These are phyloP conservation scores for Acyrthosiphon pisum DNA, from an alignment of 1,140 invertebrate genomes.

Conservation along the genomic window DNA sequence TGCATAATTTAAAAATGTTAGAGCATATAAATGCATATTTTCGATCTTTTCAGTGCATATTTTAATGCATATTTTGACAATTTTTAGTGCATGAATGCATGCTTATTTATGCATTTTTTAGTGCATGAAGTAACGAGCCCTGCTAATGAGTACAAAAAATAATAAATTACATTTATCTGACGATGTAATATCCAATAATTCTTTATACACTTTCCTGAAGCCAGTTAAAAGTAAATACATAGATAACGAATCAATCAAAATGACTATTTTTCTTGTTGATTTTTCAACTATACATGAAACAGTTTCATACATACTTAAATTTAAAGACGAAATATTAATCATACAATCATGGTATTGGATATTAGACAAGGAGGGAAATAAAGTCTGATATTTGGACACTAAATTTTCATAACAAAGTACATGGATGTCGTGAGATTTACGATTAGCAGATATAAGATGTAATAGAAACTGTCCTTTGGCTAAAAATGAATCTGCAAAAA, in stretches of 20 bases:
- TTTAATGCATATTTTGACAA: too few species aligned
- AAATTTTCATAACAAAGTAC: conserved; percentile 41
- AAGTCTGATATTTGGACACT: conserved; percentile 23
- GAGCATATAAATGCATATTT: too few species aligned
- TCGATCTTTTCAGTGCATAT: too few species aligned
- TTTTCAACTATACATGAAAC: neutral
- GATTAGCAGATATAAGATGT: conserved; percentile 33
- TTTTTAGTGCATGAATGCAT: too few species aligned
- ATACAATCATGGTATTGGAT: conserved; percentile 47
- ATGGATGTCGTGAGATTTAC: conserved; percentile 40
- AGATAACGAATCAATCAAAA: conserved; percentile 50
- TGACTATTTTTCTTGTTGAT: conserved; percentile 22
- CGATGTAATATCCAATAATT: conserved; percentile 48
- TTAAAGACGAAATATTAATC: neutral
- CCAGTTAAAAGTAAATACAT: conserved; percentile 39
- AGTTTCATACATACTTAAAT: conserved; percentile 12
- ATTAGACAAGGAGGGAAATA: conserved; percentile 10
- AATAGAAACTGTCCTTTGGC: conserved; percentile 48
- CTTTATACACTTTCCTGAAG: conserved; percentile 28
- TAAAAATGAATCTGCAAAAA: conserved; percentile 51
- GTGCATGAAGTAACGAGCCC: too few species aligned
- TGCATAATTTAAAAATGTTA: too few species aligned
- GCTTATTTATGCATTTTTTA: too few species aligned
- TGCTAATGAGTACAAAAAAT: too few species aligned
- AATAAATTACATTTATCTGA: conserved; percentile 22